These are phyloP conservation scores for Leucophenga varia DNA, from an alignment of 1,140 invertebrate species.

Conservation along the genomic window DNA sequence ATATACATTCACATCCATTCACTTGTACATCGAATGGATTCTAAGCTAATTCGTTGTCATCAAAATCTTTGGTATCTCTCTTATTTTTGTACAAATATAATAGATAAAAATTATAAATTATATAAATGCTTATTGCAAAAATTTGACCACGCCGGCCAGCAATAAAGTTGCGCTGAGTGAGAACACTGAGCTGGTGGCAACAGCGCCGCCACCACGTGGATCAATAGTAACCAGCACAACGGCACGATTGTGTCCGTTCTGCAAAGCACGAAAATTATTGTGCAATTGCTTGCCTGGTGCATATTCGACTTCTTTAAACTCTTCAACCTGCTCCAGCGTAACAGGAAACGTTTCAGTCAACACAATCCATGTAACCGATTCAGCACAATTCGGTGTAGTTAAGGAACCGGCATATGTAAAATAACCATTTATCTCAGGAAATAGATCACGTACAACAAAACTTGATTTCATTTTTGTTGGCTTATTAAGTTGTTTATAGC, in stretches of 20 bases:
- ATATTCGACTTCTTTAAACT: conserved; percentile 55
- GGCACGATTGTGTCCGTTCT: conserved; percentile 50
- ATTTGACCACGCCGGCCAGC: conserved; percentile 16
- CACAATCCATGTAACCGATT: conserved; percentile 74
- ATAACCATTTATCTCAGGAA: conserved; percentile 62
- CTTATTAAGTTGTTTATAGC: conserved; percentile 57
- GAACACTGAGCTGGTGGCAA: conserved; percentile 1
- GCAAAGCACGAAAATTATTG: conserved; percentile 57
- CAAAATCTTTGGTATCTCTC: no score
- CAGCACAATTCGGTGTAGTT: conserved; percentile 73
- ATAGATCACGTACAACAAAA: conserved; percentile 56
- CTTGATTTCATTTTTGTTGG: conserved; percentile 56
- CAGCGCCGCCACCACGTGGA: conserved; percentile 2
- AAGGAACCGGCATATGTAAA: conserved; percentile 73
- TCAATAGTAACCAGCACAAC: conserved; percentile 40
- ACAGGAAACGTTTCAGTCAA: conserved; percentile 64
- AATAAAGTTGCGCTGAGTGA: conserved; percentile 2
- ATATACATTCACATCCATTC: no score
- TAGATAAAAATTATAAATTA: no score
- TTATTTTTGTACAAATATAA: no score
- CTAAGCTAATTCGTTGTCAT: no score
- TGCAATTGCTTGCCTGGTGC: conserved; percentile 44
- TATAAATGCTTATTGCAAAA: conserved; percentile 21
- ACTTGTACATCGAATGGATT: no score
- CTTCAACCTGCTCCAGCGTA: conserved; percentile 60